These are phyloP conservation scores for Hafferia zeledoni DNA, from an alignment of 2,797 vertebrate species.

Conservation along the genomic window DNA sequence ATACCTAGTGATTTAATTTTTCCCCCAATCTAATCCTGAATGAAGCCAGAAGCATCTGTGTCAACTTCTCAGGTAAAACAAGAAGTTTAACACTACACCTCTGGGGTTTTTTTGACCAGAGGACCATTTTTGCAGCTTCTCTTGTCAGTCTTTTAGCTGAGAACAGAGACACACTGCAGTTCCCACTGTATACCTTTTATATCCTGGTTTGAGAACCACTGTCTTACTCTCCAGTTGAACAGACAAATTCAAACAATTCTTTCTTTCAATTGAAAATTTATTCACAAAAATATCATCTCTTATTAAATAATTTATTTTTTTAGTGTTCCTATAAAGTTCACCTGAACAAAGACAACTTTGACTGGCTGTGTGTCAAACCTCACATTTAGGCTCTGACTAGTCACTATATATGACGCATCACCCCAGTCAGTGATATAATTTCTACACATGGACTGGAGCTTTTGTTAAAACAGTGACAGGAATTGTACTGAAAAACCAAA, in stretches of 20 bases:
- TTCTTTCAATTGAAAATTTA: not conserved
- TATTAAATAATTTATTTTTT: not conserved
- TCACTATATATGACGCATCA: not conserved
- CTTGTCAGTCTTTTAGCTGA: not conserved
- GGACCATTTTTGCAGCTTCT: not conserved
- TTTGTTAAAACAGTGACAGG: not conserved
- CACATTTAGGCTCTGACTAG: not conserved
- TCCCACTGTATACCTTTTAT: not conserved
- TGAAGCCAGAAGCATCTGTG: not conserved
- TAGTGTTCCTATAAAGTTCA: not conserved
- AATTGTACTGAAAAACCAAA: not conserved
- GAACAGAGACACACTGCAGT: rapidly evolving
- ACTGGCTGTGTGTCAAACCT: not conserved
- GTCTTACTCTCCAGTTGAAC: rapidly evolving
- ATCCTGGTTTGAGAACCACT: not conserved
- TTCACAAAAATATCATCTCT: not conserved
- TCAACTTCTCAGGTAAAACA: not conserved
- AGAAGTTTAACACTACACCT: not conserved
- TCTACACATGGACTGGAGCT: not conserved
- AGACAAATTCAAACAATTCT: not conserved
- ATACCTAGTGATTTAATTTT: not conserved
- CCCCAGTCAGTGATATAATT: not conserved
- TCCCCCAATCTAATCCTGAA: not conserved
- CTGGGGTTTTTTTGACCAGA: not conserved
- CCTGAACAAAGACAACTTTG: not conserved